Evolutionary conservation across 1,140 invertebrate genomes (phyloP), one percentile per base, ranked within the genome.

Genomic region (Eriocheir sinensis): DNA sequence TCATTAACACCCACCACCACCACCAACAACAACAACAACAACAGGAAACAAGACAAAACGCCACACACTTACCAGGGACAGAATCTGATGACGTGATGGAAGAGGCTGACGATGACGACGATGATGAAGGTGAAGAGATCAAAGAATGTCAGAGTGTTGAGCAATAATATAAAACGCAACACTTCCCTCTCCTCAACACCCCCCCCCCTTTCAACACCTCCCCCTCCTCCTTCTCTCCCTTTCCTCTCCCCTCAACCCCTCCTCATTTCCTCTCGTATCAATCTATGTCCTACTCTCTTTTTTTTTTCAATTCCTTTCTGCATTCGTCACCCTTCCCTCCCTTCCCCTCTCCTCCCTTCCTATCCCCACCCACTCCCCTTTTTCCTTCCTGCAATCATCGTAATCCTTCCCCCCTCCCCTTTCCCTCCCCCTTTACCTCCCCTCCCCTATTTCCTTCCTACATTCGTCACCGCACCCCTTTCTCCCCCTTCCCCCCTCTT

Each of bases 221-320:
- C 36, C 17, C 60, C 44, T 44, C 80, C 60, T 36, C 91, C n/a
- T 89, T 83, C 40, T 88, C 44, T 79, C 0, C 32, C 90, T 9
- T 48, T 12, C 44, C 17, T 38, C n/a, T 3, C 90, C 36, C 12
- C 36, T 0, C 38, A 36, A 36, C 3, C 89, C 48, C 40, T 38
- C 85, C n/a, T 38, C 85, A 72, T 32, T 72, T 72, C 60, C 60
- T 72, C 60, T 72, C n/a, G n/a, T n/a, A n/a, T n/a, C n/a, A n/a
- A n/a, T 72, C 60, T n/a, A 15, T n/a, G 15, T 12, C n/a, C 60
- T 15, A 15, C 3, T 27, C n/a, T 32, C 21, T 21, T 40, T 88
- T 21, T 0, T 88, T 2, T 40, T 53, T 12, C 27, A 34, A 17
- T 32, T 53, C 40, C 89, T 32, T 12, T n/a, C 72, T 72, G 44